Evolutionary conservation across 2,113 vertebrate species (phyloP), one percentile per base, ranked within the genome.

Genomic region (Hippocampus zosterae): DNA sequence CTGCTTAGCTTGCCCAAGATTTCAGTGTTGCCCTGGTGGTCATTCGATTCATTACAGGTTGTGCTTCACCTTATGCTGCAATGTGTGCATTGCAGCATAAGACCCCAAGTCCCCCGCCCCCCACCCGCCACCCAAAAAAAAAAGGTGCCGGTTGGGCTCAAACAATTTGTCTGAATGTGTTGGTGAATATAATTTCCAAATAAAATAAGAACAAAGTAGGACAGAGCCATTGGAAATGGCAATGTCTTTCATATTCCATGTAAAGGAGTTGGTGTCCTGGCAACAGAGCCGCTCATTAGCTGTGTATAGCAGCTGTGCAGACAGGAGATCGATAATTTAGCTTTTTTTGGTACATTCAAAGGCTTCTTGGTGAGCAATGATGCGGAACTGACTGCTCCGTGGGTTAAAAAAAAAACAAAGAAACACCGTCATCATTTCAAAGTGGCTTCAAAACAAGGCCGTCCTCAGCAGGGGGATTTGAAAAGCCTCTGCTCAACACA

Each of bases 261-360:
- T 73, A 56, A 70, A 65, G 65, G 69, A 77, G 46, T 81, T 46
- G 48, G 80, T 87, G 81, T 84, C 86, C 75, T 88, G 86, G 86
- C 83, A 88, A 85, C 83, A 78, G 74, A 67, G 60, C 81, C n/a
- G 19, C 68, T 79, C 66, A 25, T 73, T 76, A 71, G 73, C 72
- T 70, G 76, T n/a, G 21, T 70, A 60, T 66, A 63, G 74, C 5
- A 59, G 61, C 67, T 64, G 62, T 66, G 69, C 67, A 75, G 75
- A 69, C 60, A 6, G 15, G 74, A 62, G 60, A 84, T 82, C 81
- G 68, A 87, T 80, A 69, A 72, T 70, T 69, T 70, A 42, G 68
- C 62, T 29, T 69, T 60, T 15, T 59, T 61, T 66, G 8, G 3
- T 37, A 2, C 1, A 0, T 41, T 57, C 56, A 73, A 62, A 64